Base-by-base conservation (phyloP, 2,113 vertebrate genomes). In the Alligator mississippiensis region DNA sequence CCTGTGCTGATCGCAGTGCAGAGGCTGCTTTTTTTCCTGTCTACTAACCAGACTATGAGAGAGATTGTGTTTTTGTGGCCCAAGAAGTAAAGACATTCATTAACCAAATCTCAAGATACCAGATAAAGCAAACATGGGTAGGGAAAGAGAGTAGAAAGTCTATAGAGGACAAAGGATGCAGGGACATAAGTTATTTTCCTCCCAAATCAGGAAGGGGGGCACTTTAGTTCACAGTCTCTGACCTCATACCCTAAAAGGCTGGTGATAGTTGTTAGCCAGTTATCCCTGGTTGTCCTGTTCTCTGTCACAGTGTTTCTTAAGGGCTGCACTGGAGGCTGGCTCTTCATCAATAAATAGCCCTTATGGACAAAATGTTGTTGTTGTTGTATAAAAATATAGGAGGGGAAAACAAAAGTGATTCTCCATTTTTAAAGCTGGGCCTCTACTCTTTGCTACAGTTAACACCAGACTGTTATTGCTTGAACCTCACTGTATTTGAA, bases 401-500 rank as follows among this genome's bases (percentile, higher is more conserved):
- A 59, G 93, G 58, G 83, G 22, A 94, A 82, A 96, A 87, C 30
- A 83, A 95, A 92, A 84, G 90, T 63, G 91, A 75, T 77, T 70
- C 96, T 95, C 91, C 93, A 18, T 94, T 94, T 93, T 94, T 3
- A 1, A 96, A 91, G 91, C 88, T 1, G 1, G 91, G 84, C 88
- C 90, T 93, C 80, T 9, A 21, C 74, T 90, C 80, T 38, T 34
- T 34, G 18, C 68, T 89, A 58, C 88, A 83, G 80, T 87, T 1
- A 84, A 92, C 93, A 92, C 75, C 95, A 94, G 91, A 57, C 88
- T 93, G 64, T 94, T 85, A 34, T 88, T 94, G 91, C 87, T 82
- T 92, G 86, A 93, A 64, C 89, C 94, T 75, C 82, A 82, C 72
- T 77, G 70, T 89, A 86, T 94, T 96, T 95, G 95, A 96, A 95